These are phyloP conservation scores for Tetranychus piercei DNA, from an alignment of 2,888 invertebrate genomes.

Conservation along the genomic window DNA sequence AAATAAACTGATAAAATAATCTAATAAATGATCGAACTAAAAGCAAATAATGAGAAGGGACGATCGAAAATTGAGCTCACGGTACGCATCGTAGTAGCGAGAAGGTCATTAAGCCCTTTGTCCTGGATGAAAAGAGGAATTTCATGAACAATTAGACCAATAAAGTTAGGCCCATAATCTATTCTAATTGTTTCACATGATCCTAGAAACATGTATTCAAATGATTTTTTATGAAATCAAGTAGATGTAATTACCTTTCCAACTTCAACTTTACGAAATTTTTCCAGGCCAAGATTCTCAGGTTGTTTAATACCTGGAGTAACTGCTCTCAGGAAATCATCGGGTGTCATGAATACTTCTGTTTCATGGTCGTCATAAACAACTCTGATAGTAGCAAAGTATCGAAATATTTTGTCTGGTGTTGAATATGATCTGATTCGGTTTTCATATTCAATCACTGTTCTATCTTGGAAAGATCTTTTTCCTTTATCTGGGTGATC, in stretches of 20 bases:
- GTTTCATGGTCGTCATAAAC: constrained; percentile 34
- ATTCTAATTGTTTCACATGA: background rate
- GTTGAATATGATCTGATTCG: constrained; percentile 91
- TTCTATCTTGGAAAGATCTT: constrained; percentile 20
- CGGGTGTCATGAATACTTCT: constrained; percentile 96
- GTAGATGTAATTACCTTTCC: constrained; percentile 50
- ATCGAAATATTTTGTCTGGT: constrained; percentile 97
- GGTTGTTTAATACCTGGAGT: constrained; percentile 97
- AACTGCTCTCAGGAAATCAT: constrained; percentile 93
- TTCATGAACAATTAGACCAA: background rate
- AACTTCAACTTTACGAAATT: constrained; percentile 77
- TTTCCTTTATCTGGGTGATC: background rate
- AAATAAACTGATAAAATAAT: constrained; percentile 4
- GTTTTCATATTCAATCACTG: constrained; percentile 99
- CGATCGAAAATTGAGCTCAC: constrained; percentile 17
- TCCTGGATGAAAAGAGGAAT: constrained; percentile 11
- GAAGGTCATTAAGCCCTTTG: constrained; percentile 17
- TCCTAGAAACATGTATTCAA: background rate
- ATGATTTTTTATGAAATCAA: background rate
- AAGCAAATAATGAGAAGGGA: background rate
- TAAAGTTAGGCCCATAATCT: background rate
- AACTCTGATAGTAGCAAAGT: constrained; percentile 91
- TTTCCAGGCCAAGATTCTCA: constrained; percentile 89
- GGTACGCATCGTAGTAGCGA: constrained; percentile 18
- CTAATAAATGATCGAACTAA: constrained; percentile 3